phyloP scores from a whole-genome alignment of 2,888 invertebrate genomes.

The Acanthopleura granulata region DNA sequence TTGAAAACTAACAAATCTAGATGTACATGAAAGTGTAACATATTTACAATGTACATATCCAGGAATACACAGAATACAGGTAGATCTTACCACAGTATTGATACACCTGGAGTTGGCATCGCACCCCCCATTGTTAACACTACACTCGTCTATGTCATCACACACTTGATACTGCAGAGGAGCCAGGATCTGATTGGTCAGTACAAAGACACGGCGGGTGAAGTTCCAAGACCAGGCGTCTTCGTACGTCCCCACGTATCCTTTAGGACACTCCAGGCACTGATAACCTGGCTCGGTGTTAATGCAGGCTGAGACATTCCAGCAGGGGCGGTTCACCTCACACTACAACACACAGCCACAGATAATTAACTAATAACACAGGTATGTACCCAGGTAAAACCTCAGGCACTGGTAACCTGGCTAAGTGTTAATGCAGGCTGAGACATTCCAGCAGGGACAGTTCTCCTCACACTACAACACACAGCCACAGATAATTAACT shows the following conservation, averaged over 20 bases:
- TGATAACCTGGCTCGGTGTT: constrained; percentile 54
- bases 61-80: no score
- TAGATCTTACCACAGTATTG: constrained; percentile 51
- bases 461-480: constrained; percentile 39
- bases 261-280: constrained; percentile 48
- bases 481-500: no score
- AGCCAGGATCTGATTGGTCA: constrained; percentile 34
- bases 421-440: constrained; percentile 47
- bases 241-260: constrained; percentile 48
- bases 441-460: constrained; percentile 34
- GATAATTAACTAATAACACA: background rate
- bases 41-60: no score
- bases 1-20: no score
- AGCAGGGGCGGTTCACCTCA: constrained; percentile 35
- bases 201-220: constrained; percentile 40
- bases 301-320: constrained; percentile 38
- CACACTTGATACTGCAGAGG: constrained; percentile 41
- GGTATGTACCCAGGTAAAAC: constrained; percentile 25
- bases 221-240: constrained; percentile 44
- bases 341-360: constrained; percentile 36
- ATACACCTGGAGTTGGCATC: constrained; percentile 49
- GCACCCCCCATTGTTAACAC: constrained; percentile 52
- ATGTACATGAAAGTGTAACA: no score
- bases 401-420: constrained; percentile 53
- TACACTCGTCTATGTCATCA: constrained; percentile 51